Evolutionary conservation across 2,113 vertebrate genomes (phyloP).

Genomic region (Cisticola juncidis): DNA sequence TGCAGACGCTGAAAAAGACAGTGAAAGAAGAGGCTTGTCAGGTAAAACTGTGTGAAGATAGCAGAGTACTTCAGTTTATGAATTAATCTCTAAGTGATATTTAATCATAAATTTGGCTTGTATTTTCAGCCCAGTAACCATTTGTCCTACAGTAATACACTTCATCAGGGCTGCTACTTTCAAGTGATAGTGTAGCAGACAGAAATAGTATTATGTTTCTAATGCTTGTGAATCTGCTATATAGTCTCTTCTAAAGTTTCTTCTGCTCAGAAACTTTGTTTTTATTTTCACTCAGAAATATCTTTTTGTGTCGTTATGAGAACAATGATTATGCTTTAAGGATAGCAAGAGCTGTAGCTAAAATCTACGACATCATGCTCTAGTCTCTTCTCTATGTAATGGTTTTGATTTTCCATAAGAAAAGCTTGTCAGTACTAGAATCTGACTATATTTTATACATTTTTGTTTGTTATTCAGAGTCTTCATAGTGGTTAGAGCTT

Average conservation of each 20-base stretch:
- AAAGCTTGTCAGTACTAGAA: not conserved
- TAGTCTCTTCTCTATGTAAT: not conserved
- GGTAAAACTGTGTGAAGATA: conserved; percentile 75
- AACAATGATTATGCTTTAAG: not conserved
- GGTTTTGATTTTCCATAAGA: not conserved
- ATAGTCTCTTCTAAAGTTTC: not conserved
- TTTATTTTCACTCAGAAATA: not conserved
- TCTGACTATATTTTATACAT: not conserved
- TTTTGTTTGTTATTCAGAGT: not conserved
- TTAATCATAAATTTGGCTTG: not conserved
- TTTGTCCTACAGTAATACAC: not conserved
- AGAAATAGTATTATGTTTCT: not conserved
- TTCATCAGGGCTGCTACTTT: not conserved
- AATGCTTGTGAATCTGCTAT: not conserved
- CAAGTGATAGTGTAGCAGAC: not conserved
- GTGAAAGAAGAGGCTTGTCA: conserved; percentile 88
- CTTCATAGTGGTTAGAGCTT: not conserved
- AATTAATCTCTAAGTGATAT: not conserved
- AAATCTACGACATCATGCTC: not conserved
- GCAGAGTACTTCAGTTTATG: not conserved
- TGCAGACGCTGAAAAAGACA: conserved; percentile 87
- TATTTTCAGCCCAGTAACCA: not conserved
- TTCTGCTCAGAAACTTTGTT: not conserved
- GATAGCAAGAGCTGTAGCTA: not conserved
- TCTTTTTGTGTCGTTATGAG: not conserved